Evolutionary conservation across 2,797 vertebrate genomes (phyloP).

Genomic region (Sebastes kiyomatsui): DNA sequence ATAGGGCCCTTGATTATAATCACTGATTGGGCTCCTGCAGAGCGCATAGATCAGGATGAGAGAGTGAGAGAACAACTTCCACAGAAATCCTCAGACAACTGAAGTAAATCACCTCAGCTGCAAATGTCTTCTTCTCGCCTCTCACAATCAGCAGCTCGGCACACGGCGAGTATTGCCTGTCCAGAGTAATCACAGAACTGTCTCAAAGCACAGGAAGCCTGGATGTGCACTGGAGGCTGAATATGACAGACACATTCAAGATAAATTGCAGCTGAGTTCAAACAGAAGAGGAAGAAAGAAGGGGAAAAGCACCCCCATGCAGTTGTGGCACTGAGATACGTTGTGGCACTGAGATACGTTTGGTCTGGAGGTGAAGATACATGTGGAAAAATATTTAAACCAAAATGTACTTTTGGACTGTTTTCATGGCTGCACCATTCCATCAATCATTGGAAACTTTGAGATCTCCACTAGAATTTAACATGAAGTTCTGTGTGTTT

Average conservation of each 20-base stretch:
- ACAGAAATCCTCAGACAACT: constrained; percentile 24
- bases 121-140: constrained; percentile 36
- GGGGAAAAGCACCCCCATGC: background rate
- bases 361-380: background rate
- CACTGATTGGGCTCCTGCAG: constrained; percentile 15
- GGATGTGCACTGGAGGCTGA: constrained; percentile 36
- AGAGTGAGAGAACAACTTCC: constrained; percentile 16
- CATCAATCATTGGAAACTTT: background rate
- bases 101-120: constrained; percentile 55
- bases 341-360: background rate
- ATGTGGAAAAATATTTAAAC: background rate
- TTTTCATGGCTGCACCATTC: background rate
- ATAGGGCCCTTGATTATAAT: constrained; percentile 11
- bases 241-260: constrained; percentile 44
- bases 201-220: constrained; percentile 35
- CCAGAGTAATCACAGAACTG: constrained; percentile 56
- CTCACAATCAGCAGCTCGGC: constrained; percentile 41
- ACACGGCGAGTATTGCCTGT: constrained; percentile 47
- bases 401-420: background rate
- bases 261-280: constrained; percentile 27
- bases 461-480: background rate
- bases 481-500: background rate
- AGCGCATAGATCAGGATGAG: background rate
- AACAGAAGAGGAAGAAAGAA: background rate
- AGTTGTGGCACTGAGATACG: background rate